Conservation (phyloP, 53 echinoderm and acorn worm species). For the Hippasteria phrygiana region DNA sequence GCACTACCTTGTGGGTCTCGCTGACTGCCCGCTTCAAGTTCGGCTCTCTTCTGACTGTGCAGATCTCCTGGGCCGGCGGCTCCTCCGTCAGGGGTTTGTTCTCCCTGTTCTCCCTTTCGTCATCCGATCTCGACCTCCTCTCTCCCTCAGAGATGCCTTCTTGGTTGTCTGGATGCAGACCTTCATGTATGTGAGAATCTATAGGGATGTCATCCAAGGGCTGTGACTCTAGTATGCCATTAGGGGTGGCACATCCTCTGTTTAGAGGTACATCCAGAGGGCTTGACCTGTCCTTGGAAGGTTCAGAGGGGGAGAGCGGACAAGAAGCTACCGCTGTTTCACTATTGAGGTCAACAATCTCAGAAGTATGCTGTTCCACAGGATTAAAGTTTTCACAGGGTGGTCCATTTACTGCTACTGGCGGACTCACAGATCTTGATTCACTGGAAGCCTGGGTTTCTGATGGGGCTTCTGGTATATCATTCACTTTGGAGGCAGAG, state of each 20-base stretch:
- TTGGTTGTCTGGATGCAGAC: neutral
- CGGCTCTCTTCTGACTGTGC: conserved; percentile 30
- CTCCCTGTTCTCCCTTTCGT: conserved; percentile 58
- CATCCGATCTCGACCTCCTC: neutral
- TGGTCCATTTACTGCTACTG: conserved; percentile 31
- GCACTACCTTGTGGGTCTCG: conserved; percentile 30
- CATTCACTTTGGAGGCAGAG: neutral
- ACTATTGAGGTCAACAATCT: neutral
- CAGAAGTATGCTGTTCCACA: neutral
- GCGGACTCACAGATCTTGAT: neutral
- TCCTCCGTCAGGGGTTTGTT: conserved; percentile 55
- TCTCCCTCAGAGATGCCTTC: neutral
- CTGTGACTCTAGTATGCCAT: conserved; percentile 35
- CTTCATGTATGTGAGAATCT: neutral
- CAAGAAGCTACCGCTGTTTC: conserved; percentile 18
- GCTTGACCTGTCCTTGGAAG: conserved; percentile 15
- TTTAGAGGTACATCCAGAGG: neutral
- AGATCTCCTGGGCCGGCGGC: conserved; percentile 33
- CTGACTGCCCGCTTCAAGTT: conserved; percentile 26
- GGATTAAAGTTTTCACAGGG: neutral
- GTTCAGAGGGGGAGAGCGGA: neutral
- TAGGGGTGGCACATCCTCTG: conserved; percentile 16
- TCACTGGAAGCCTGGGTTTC: neutral
- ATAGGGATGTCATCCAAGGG: conserved; percentile 6
- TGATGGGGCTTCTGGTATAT: neutral